A percentile compares a stretch with the other conserved stretches of the same genome.
Evolutionary conservation across 2,797 vertebrate genomes (phyloP).

Genomic region (Mormyrus proboscirostris): DNA sequence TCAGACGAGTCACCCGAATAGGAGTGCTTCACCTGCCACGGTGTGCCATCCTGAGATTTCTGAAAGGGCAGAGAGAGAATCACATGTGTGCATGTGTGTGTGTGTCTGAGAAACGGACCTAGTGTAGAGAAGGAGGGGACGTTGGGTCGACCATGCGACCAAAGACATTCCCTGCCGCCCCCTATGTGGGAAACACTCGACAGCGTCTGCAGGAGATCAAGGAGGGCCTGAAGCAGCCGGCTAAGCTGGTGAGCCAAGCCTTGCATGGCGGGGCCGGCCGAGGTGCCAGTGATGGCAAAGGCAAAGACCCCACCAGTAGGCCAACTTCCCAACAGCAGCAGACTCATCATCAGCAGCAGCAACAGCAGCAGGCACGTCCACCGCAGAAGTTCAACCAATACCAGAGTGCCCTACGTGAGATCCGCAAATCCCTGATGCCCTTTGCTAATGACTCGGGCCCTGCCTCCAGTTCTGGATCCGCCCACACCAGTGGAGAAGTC

Average conservation of each 20-base stretch:
- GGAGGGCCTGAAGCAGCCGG: slow-evolving; percentile 92
- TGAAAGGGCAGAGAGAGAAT: not conserved
- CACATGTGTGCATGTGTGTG: slow-evolving; percentile 10
- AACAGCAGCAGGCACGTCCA: slow-evolving; percentile 81
- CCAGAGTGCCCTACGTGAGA: slow-evolving; percentile 90
- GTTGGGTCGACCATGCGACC: slow-evolving; percentile 77
- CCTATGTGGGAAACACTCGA: slow-evolving; percentile 93
- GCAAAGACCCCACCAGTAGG: slow-evolving; percentile 60
- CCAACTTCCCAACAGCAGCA: slow-evolving; percentile 65
- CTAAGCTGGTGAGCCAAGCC: slow-evolving; percentile 80
- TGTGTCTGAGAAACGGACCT: slow-evolving; percentile 19
- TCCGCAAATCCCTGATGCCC: slow-evolving; percentile 91
- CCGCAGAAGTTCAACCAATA: slow-evolving; percentile 93
- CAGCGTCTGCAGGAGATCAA: slow-evolving; percentile 95
- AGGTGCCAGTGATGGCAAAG: slow-evolving; percentile 61
- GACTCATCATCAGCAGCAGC: slow-evolving; percentile 71
- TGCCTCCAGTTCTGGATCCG: slow-evolving; percentile 57
- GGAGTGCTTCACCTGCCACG: slow-evolving; percentile 24
- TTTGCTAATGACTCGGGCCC: slow-evolving; percentile 85
- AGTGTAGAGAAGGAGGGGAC: slow-evolving; percentile 9
- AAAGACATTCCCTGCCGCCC: slow-evolving; percentile 95
- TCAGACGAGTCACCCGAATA: slow-evolving; percentile 23
- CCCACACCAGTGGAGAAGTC: slow-evolving; percentile 70
- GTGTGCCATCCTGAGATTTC: not conserved
- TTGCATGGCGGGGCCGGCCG: slow-evolving; percentile 69